Conservation (phyloP, 2,888 invertebrate genomes). For the Molanna angustata region DNA sequence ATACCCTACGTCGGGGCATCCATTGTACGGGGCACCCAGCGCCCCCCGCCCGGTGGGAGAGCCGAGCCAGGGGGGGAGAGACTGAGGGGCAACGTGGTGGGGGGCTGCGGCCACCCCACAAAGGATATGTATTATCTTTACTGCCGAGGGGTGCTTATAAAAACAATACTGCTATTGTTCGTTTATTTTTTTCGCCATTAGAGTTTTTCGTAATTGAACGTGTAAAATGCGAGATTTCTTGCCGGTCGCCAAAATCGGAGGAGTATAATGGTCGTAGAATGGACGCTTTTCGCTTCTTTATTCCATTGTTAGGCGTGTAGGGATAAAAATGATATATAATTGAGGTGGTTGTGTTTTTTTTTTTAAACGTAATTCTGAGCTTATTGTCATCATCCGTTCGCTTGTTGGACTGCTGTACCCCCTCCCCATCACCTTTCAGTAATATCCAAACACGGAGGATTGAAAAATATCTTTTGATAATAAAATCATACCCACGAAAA, state of each 20-base stretch:
- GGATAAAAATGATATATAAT: constrained; percentile 30
- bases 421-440: no score
- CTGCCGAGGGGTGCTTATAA: constrained; percentile 32
- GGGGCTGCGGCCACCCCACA: constrained; percentile 34
- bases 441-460: constrained; percentile 6
- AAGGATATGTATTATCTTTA: constrained; percentile 32
- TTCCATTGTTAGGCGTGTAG: constrained; percentile 24
- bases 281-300: constrained; percentile 23
- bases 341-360: constrained; percentile 25
- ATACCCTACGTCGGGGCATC: constrained; percentile 44
- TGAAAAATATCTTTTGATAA: constrained; percentile 14
- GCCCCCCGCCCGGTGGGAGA: constrained; percentile 29
- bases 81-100: background rate
- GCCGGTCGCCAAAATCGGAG: constrained; percentile 17
- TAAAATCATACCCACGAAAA: constrained; percentile 13
- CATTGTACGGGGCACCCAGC: constrained; percentile 38
- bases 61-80: constrained; percentile 2
- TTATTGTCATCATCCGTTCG: constrained; percentile 30
- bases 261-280: constrained; percentile 7
- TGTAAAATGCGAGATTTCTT: constrained; percentile 33
- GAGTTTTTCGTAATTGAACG: constrained; percentile 33
- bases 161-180: constrained; percentile 33
- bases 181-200: constrained; percentile 32
- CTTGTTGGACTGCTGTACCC: no score
- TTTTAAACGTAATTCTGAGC: constrained; percentile 23